phyloP scores from a whole-genome alignment of 2,797 vertebrate genomes.

The Malacoctenus gilli region DNA sequence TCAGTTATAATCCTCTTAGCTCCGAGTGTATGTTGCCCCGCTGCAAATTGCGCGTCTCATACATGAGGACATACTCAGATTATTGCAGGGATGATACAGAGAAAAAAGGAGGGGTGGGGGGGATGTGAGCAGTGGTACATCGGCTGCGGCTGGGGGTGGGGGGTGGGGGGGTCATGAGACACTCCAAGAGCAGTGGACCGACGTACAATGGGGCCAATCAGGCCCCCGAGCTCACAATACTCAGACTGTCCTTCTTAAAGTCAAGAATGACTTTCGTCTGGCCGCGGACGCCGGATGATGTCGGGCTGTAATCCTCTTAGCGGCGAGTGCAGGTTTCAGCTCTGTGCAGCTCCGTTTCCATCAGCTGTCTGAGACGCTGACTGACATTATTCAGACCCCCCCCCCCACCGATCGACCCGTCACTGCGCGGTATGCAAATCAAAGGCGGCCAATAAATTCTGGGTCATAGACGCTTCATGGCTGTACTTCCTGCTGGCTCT shows the following conservation, averaged over 20 bases:
- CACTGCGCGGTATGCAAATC: slow-evolving; percentile 14
- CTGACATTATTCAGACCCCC: slow-evolving; percentile 22
- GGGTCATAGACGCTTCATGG: neutral
- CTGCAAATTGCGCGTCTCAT: slow-evolving; percentile 3
- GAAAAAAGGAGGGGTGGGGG: neutral
- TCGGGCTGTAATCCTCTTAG: slow-evolving; percentile 68
- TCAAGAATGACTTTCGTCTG: slow-evolving; percentile 57
- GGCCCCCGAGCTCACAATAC: slow-evolving; percentile 46
- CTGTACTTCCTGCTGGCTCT: slow-evolving; percentile 8
- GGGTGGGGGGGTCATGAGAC: slow-evolving; percentile 21
- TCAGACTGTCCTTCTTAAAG: slow-evolving; percentile 62
- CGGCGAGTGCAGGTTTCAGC: slow-evolving; percentile 60
- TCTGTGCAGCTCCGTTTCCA: slow-evolving; percentile 35
- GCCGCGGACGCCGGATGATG: slow-evolving; percentile 43
- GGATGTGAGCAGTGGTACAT: slow-evolving; percentile 12
- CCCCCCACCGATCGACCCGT: slow-evolving; percentile 11
- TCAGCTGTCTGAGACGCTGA: slow-evolving; percentile 32
- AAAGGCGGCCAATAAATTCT: neutral
- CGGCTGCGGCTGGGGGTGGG: neutral
- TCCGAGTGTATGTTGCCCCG: slow-evolving; percentile 21
- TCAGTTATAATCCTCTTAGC: slow-evolving; percentile 31
- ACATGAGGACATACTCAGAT: neutral
- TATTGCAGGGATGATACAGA: neutral
- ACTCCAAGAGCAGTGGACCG: slow-evolving; percentile 41
- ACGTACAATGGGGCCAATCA: slow-evolving; percentile 39